Evolutionary conservation across 2,113 vertebrate genomes (phyloP).

Genomic region (Labeo rohita): DNA sequence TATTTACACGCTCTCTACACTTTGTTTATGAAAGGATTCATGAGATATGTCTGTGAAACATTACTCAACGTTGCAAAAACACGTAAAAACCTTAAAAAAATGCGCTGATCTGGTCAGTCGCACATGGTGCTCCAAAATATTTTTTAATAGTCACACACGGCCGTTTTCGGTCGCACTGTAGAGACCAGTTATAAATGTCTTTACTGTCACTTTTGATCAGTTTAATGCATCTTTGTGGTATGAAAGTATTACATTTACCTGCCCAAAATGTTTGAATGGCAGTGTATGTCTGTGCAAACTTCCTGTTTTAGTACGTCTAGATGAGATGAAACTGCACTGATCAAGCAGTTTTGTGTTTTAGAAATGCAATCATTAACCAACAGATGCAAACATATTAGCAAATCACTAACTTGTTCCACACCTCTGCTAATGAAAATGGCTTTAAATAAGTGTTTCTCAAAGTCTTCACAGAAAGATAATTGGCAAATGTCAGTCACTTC

Average conservation of each 20-base stretch:
- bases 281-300: neutral
- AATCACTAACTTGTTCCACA: slow-evolving; percentile 70
- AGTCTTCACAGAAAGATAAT: slow-evolving; percentile 54
- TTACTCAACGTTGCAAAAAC: no score
- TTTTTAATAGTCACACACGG: no score
- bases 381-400: slow-evolving; percentile 54
- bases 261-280: no score
- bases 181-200: neutral
- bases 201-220: neutral
- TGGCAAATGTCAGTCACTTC: neutral
- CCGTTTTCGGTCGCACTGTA: no score
- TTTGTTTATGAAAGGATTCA: no score
- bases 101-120: no score
- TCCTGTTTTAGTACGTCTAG: neutral
- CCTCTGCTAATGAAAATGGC: slow-evolving; percentile 77
- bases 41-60: no score
- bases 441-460: slow-evolving; percentile 65
- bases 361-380: neutral
- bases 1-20: no score
- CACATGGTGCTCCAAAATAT: no score
- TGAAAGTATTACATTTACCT: no score
- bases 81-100: no score
- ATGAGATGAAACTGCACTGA: neutral
- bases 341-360: neutral
- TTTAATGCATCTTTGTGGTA: neutral